These are phyloP conservation scores for Xenopus tropicalis DNA, from an alignment of 2,113 vertebrate species.

Conservation along the genomic window UCB_Xtro_10.0 CM004446.2:132721501-132722000, in stretches of 20 bases:
- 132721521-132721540: too few relatives aligned
- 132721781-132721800: conserved; percentile 29
- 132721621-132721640: not conserved
- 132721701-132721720: conserved; percentile 29
- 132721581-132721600: too few relatives aligned
- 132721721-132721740: conserved; percentile 37
- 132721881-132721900: not conserved
- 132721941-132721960: not conserved
- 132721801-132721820: conserved; percentile 10
- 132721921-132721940: not conserved
- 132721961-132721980: not conserved
- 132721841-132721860: not conserved
- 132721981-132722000: too few relatives aligned
- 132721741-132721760: too few relatives aligned
- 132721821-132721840: conserved; percentile 7
- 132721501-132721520: too few relatives aligned
- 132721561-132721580: too few relatives aligned
- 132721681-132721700: conserved; percentile 14
- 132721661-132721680: not conserved
- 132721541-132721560: too few relatives aligned
- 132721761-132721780: conserved; percentile 13
- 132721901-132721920: too few relatives aligned
- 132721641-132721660: not conserved
- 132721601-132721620: too few relatives aligned
- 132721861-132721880: not conserved